Evolutionary conservation across 2,797 vertebrate genomes (phyloP).

Genomic region (Benthosema pterotum): DNA sequence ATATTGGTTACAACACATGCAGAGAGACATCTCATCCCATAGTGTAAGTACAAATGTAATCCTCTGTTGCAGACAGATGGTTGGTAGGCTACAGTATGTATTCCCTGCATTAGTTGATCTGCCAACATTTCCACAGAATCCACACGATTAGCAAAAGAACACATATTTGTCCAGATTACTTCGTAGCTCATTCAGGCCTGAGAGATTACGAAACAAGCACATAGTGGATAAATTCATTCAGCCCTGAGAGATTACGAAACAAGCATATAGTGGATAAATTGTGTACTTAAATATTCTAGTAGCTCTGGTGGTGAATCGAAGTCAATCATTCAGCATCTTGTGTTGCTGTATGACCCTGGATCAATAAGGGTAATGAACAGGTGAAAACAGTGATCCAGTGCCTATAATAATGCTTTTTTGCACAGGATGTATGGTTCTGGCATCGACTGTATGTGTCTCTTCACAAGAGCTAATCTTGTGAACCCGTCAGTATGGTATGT

Average conservation of each 20-base stretch:
- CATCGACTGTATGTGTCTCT: no score
- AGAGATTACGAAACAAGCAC: constrained; percentile 16
- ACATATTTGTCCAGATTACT: constrained; percentile 43
- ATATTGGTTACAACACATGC: constrained; percentile 16
- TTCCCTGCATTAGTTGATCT: constrained; percentile 56
- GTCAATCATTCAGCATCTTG: constrained; percentile 6
- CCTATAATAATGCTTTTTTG: not conserved
- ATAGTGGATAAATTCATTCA: constrained; percentile 13
- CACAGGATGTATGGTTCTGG: no score
- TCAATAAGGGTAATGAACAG: constrained; percentile 12
- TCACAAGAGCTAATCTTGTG: no score
- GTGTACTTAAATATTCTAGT: constrained; percentile 1
- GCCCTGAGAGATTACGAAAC: constrained; percentile 16
- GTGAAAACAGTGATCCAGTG: not conserved
- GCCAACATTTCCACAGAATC: constrained; percentile 37
- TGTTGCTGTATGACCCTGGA: constrained; percentile 6
- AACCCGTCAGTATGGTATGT: no score
- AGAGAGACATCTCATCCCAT: constrained; percentile 34
- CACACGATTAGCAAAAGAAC: constrained; percentile 46
- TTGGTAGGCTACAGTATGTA: constrained; percentile 42
- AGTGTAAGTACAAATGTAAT: constrained; percentile 54
- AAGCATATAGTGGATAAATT: constrained; percentile 6
- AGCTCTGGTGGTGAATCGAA: not conserved
- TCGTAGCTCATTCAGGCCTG: constrained; percentile 19
- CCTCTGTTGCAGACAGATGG: constrained; percentile 70